phyloP scores from a whole-genome alignment of 2,797 vertebrate species.

The Monodelphis domestica region DNA sequence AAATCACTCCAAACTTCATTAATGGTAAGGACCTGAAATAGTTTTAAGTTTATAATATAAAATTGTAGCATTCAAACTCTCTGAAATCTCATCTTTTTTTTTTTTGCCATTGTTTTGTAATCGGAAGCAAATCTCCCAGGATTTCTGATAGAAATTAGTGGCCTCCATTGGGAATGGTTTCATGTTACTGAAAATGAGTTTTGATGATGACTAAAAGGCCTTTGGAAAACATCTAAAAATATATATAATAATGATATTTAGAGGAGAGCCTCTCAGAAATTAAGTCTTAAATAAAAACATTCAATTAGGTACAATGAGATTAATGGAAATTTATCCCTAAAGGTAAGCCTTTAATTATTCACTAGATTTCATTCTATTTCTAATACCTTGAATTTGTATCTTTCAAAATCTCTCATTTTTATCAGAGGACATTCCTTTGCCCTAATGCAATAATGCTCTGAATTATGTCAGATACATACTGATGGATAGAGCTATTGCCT shows the following conservation, averaged over 20 bases:
- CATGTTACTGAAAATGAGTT: slow-evolving; percentile 16
- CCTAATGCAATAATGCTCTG: slow-evolving; percentile 9
- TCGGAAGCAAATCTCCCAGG: background rate
- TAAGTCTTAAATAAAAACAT: background rate
- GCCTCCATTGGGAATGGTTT: background rate
- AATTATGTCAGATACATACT: background rate
- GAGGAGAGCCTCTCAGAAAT: slow-evolving; percentile 14
- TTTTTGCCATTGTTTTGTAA: background rate
- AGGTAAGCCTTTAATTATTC: slow-evolving; percentile 8
- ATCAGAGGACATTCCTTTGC: slow-evolving; percentile 18
- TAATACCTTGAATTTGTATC: background rate
- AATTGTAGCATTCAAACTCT: background rate
- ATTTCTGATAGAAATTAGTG: too few relatives aligned
- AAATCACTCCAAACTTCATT: background rate
- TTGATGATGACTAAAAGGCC: background rate
- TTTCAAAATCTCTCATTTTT: slow-evolving; percentile 20
- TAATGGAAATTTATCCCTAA: slow-evolving; percentile 20
- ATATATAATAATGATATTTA: background rate
- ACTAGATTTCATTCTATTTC: slow-evolving; percentile 24
- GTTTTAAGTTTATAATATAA: background rate
- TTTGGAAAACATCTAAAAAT: background rate
- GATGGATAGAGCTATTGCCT: background rate
- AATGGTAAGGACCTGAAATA: background rate
- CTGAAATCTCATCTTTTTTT: background rate
- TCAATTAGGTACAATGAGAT: background rate